Evolutionary conservation across 2,888 invertebrate species (phyloP).

Genomic region (Trileptium ribeirensis): DNA sequence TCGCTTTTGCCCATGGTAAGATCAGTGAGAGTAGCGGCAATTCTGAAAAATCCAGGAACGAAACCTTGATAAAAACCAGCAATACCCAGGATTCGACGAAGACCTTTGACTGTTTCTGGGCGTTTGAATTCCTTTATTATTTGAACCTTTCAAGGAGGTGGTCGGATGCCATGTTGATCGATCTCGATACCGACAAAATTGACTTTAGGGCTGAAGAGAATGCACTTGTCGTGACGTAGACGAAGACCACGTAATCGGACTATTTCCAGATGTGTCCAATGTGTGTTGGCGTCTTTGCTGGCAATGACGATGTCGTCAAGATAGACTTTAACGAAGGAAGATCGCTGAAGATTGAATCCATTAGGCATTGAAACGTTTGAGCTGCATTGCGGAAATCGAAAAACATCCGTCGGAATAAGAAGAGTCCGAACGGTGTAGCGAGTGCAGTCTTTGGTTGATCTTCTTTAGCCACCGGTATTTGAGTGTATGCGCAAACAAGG

Average conservation of each 20-base stretch:
- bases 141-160: background rate
- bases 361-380: background rate
- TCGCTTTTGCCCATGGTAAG: background rate
- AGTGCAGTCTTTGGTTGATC: background rate
- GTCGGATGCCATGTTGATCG: background rate
- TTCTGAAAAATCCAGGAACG: constrained; percentile 1
- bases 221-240: background rate
- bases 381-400: background rate
- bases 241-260: no score
- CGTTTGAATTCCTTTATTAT: background rate
- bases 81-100: background rate
- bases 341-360: background rate
- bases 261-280: background rate
- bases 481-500: background rate
- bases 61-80: constrained; percentile 9
- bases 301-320: background rate
- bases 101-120: constrained; percentile 1
- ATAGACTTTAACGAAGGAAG: background rate
- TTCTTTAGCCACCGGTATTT: background rate
- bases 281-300: background rate
- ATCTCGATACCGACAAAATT: constrained; percentile 9
- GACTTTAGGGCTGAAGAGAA: background rate
- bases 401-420: background rate
- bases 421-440: background rate
- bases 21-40: constrained; percentile 9